These are phyloP conservation scores for Patella pellucida DNA, from an alignment of 2,888 invertebrate species.

Conservation along the genomic window DNA sequence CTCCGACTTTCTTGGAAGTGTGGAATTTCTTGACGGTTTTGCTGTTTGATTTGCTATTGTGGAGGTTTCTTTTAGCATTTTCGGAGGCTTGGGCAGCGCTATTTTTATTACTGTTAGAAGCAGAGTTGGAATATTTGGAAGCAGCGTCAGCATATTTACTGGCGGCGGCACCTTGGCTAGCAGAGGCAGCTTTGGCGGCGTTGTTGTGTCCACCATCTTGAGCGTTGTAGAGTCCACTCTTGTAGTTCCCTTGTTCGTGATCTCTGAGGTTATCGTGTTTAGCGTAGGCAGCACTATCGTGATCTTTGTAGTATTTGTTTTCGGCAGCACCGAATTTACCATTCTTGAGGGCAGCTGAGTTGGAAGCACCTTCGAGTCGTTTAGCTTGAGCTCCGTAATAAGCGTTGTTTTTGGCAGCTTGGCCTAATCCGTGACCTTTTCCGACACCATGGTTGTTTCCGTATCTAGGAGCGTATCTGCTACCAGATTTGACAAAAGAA, in stretches of 20 bases:
- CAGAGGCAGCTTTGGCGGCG: neutral
- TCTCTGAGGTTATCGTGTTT: constrained; percentile 10
- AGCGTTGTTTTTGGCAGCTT: neutral
- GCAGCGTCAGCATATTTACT: constrained; percentile 4
- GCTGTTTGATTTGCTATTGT: constrained; percentile 6
- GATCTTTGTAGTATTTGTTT: constrained; percentile 8
- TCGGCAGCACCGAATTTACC: constrained; percentile 5
- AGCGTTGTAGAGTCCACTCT: neutral
- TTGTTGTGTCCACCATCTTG: constrained; percentile 1
- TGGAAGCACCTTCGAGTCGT: neutral
- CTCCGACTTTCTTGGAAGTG: constrained; percentile 6
- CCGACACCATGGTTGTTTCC: neutral
- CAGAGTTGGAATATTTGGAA: neutral
- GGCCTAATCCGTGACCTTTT: neutral
- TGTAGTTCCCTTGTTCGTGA: constrained; percentile 3
- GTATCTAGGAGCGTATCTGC: neutral
- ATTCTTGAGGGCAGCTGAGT: neutral
- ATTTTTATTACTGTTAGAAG: neutral
- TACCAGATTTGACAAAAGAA: constrained; percentile 6
- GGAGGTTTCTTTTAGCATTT: neutral
- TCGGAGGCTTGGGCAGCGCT: neutral
- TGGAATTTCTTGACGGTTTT: constrained; percentile 8
- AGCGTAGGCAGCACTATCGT: constrained; percentile 1
- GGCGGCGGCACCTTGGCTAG: neutral
- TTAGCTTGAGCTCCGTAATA: neutral